These are phyloP conservation scores for Dinoponera quadriceps DNA, from an alignment of 1,140 invertebrate species.

Conservation along the genomic window DNA sequence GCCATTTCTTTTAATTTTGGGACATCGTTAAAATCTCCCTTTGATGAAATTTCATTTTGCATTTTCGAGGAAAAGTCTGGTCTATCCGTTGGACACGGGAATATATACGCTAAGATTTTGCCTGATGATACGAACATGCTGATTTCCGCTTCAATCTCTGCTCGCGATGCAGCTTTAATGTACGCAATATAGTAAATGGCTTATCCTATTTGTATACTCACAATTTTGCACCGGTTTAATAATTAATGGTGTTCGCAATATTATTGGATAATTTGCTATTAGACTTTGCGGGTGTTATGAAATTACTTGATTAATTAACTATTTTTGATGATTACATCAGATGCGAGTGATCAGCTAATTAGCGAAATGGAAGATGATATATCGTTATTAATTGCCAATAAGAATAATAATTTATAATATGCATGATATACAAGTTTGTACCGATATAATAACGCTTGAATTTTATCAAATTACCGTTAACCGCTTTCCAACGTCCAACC, in stretches of 20 bases:
- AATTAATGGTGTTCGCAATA: conserved; percentile 36
- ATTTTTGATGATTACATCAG: conserved; percentile 23
- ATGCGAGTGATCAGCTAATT: not conserved
- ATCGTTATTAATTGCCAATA: not conserved
- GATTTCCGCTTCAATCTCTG: not conserved
- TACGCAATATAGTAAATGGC: not conserved
- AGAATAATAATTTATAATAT: not conserved
- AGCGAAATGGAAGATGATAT: conserved; percentile 49
- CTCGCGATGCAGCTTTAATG: not conserved
- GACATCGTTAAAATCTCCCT: conserved; percentile 9
- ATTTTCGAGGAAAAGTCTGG: not conserved
- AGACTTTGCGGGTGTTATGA: not conserved
- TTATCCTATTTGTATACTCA: conserved; percentile 16
- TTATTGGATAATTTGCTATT: conserved; percentile 19
- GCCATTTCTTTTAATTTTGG: not conserved
- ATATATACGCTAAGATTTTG: not conserved
- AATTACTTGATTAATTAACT: conserved; percentile 44
- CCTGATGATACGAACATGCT: not conserved
- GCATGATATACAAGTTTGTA: conserved; percentile 15
- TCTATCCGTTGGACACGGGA: not conserved
- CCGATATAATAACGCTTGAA: not conserved
- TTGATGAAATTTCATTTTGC: not conserved
- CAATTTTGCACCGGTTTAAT: conserved; percentile 17
- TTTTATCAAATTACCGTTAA: not conserved
- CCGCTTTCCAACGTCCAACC: too few relatives aligned